Evolutionary conservation across 2,113 vertebrate genomes (phyloP).

Genomic region (Varanus komodoensis): DNA sequence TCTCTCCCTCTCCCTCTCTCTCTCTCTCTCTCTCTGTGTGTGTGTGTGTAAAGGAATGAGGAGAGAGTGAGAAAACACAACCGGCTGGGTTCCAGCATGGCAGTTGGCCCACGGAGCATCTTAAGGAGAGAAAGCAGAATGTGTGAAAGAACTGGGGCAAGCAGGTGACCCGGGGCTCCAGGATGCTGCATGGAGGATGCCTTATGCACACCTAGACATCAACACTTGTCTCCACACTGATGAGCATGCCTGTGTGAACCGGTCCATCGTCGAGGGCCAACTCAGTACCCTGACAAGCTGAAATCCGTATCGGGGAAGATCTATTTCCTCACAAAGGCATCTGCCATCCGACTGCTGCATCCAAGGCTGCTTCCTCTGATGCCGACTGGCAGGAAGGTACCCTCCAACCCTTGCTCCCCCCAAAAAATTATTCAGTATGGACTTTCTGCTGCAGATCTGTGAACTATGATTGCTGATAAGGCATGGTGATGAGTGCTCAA

Average conservation of each 20-base stretch:
- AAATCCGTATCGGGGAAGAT: background rate
- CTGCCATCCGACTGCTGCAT: background rate
- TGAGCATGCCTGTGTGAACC: background rate
- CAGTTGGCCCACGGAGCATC: background rate
- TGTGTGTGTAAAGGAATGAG: slow-evolving; percentile 40
- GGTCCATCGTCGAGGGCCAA: background rate
- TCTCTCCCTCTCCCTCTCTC: slow-evolving; percentile 79
- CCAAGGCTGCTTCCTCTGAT: too few relatives aligned
- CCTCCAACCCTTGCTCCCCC: background rate
- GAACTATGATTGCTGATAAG: background rate
- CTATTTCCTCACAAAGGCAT: background rate
- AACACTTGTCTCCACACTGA: too few relatives aligned
- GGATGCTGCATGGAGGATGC: background rate
- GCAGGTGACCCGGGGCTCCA: too few relatives aligned
- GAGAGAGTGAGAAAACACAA: background rate
- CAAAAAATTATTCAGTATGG: background rate
- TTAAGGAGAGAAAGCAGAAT: too few relatives aligned
- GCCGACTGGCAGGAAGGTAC: background rate
- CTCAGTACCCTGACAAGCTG: background rate
- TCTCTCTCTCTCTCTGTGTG: slow-evolving; percentile 68
- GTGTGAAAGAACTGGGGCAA: background rate
- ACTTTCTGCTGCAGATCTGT: background rate
- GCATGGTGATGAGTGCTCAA: background rate
- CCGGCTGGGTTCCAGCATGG: background rate
- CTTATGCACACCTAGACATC: background rate